A percentile compares a stretch with the other conserved stretches of the same genome.
phyloP scores from a whole-genome alignment of 2,797 vertebrate genomes.

The Schizothorax lantsangensis region DNA sequence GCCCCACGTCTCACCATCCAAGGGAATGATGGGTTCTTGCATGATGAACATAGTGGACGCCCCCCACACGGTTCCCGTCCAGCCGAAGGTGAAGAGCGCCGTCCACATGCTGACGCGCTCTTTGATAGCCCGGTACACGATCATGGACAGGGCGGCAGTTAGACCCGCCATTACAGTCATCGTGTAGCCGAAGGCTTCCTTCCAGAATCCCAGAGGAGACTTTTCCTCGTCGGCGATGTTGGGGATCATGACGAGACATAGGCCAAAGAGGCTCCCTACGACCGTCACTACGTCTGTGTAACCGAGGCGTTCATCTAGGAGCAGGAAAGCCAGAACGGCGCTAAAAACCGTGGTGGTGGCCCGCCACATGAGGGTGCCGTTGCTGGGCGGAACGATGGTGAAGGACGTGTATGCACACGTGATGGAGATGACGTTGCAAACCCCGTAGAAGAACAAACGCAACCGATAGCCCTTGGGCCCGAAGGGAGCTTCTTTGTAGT shows the following conservation, averaged over 20 bases:
- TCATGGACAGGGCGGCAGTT: constrained; percentile 97
- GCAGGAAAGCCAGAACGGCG: constrained; percentile 91
- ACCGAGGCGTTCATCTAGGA: constrained; percentile 92
- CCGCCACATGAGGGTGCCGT: constrained; percentile 98
- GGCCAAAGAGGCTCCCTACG: constrained; percentile 89
- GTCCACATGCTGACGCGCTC: constrained; percentile 99
- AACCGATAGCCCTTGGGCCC: constrained; percentile 92
- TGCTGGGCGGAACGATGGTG: constrained; percentile 95
- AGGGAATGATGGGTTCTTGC: constrained; percentile 95
- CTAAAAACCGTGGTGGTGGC: constrained; percentile 97
- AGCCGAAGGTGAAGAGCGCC: constrained; percentile 97
- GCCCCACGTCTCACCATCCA: constrained; percentile 96
- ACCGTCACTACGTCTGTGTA: constrained; percentile 89
- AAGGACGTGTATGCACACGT: constrained; percentile 98
- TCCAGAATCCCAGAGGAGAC: constrained; percentile 90
- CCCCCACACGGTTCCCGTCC: constrained; percentile 97
- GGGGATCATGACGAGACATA: constrained; percentile 96
- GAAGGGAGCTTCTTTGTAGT: constrained; percentile 92
- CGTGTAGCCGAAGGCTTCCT: constrained; percentile 97
- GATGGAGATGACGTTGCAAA: constrained; percentile 98
- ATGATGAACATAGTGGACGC: constrained; percentile 96
- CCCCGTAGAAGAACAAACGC: constrained; percentile 93
- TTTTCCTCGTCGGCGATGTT: constrained; percentile 92
- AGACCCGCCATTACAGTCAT: constrained; percentile 98
- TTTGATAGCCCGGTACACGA: constrained; percentile 95